A percentile compares a stretch with the other conserved stretches of the same genome.
Conservation (phyloP, 2,888 invertebrate genomes). For the Stenichneumon culpator region DNA sequence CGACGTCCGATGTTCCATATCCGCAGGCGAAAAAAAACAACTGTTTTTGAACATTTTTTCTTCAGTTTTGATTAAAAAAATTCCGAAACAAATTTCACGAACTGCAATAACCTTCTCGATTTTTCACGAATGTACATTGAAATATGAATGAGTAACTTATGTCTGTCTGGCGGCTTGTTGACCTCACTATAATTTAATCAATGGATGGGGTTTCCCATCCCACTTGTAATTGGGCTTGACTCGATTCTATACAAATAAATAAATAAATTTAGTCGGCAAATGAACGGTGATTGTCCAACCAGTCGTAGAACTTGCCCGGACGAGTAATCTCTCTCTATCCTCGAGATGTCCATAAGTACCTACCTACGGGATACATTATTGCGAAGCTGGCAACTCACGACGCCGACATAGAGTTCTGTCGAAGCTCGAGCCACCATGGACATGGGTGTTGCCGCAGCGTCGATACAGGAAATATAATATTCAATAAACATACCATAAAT, state of each 20-base stretch:
- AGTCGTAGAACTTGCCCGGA: slow-evolving; percentile 20
- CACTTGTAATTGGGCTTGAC: too few relatives aligned
- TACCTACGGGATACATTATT: slow-evolving; percentile 53
- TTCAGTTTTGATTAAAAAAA: not conserved
- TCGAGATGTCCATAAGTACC: slow-evolving; percentile 42
- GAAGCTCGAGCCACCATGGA: slow-evolving; percentile 28
- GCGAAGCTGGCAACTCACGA: slow-evolving; percentile 25
- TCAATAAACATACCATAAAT: slow-evolving; percentile 78
- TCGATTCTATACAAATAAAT: too few relatives aligned
- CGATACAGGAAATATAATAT: slow-evolving; percentile 70
- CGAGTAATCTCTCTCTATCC: slow-evolving; percentile 29
- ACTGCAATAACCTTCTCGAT: not conserved
- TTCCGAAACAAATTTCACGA: not conserved
- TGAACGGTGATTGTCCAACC: slow-evolving; percentile 10
- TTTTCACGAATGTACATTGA: not conserved
- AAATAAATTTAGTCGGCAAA: slow-evolving; percentile 17
- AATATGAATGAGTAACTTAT: too few relatives aligned
- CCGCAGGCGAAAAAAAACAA: not conserved
- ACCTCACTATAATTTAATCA: too few relatives aligned
- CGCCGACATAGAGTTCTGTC: not conserved
- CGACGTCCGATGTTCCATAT: not conserved
- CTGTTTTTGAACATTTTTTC: too few relatives aligned
- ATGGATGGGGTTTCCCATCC: too few relatives aligned
- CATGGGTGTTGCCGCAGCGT: not conserved
- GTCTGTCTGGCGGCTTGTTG: too few relatives aligned